Evolutionary conservation across 2,113 vertebrate genomes (phyloP), one percentile per base, ranked within the genome.

Genomic region (Platichthys stellatus): DNA sequence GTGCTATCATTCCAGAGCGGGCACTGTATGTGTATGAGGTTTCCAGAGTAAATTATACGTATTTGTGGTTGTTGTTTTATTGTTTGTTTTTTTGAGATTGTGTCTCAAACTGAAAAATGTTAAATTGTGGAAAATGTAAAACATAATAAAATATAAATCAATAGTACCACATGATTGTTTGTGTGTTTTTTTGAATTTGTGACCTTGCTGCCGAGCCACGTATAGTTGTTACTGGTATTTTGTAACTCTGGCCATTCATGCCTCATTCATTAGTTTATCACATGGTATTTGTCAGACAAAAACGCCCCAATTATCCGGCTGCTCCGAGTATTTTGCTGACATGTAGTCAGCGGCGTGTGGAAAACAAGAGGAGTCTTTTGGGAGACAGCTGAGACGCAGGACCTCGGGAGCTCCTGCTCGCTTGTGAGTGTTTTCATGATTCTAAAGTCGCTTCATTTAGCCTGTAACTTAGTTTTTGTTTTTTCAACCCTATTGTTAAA

Each of bases 261-360:
- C 86, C 80, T 58, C 63, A 23, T 82, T 80, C 81, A 90, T 90
- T 93, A 88, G 78, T 88, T 91, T 80, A 89, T 93, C 93, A 94
- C 92, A 92, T 94, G 92, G 78, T 83, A 38, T 89, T 90, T 84
- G 86, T 92, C 79, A 87, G 73, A 86, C 82, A 79, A 72, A 86
- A 88, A 87, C 88, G 77, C 66, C 26, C 69, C 85, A 78, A 82
- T 90, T 88, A 84, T 81, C 78, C 78, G 6, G 72, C 57, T 1
- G 71, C 78, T 54, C 11, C 0, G 1, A 54, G 78, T 17, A 62
- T 91, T 91, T 76, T 60, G 86, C 89, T 79, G 88, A 88, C 80
- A 54, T 60, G 63, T 71, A 20, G 69, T 67, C 43, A 17, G 38
- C 4, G 1, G 57, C 70, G 66, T 12, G 11, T 3, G 40, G 65